Evolutionary conservation across 2,797 vertebrate genomes (phyloP).

Genomic region (Saxicola maurus): DNA sequence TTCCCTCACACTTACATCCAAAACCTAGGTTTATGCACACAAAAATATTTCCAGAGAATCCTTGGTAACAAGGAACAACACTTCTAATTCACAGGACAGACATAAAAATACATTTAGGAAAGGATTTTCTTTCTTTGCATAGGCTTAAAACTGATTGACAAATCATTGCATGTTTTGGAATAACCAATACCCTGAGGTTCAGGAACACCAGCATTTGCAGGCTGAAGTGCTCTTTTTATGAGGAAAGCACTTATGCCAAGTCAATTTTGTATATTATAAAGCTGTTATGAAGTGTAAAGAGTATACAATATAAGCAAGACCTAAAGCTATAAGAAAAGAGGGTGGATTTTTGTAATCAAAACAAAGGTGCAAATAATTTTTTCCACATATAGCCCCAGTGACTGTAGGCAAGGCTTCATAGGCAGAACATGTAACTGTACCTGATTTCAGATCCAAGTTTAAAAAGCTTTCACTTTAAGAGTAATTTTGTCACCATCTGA

Average conservation of each 20-base stretch:
- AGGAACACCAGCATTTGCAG: background rate
- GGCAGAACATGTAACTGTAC: background rate
- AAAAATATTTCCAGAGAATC: background rate
- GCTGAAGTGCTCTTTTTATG: background rate
- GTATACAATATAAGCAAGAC: background rate
- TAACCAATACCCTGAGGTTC: background rate
- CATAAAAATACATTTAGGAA: accelerated
- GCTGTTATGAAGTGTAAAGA: background rate
- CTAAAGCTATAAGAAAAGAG: background rate
- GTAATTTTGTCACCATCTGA: background rate
- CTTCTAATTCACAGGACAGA: background rate
- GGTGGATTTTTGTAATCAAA: background rate
- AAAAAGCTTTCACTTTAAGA: background rate
- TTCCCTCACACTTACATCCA: background rate
- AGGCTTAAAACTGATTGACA: background rate
- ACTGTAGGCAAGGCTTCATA: background rate
- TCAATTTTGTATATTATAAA: background rate
- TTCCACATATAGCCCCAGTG: background rate
- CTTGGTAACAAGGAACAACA: background rate
- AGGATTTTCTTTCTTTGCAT: accelerated
- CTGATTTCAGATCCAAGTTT: background rate
- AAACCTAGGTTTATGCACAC: background rate
- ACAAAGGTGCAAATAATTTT: background rate
- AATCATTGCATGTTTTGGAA: background rate
- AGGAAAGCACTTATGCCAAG: background rate